Evolutionary conservation across 35 echinoderm and acorn worm species (phyloP).

Genomic region (Ptychodera flava): DNA sequence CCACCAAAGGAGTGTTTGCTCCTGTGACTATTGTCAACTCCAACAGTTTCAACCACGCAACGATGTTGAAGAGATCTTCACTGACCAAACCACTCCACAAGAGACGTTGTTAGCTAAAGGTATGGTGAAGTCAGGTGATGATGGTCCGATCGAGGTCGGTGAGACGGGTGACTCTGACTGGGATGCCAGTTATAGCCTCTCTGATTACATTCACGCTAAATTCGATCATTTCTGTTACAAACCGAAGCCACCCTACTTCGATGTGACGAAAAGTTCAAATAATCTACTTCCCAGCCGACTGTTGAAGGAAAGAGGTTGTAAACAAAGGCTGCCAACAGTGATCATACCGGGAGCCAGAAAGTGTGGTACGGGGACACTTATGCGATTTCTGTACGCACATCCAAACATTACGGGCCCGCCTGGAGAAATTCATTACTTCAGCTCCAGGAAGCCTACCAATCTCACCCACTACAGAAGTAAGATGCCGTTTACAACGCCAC

Average conservation of each 20-base stretch:
- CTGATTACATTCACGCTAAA: background rate
- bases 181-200: background rate
- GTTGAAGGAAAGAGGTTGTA: background rate
- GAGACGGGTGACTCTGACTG: background rate
- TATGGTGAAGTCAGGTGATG: no score
- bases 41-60: no score
- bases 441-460: background rate
- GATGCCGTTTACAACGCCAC: background rate
- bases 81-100: no score
- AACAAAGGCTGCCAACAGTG: background rate
- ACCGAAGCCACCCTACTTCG: background rate
- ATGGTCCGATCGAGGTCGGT: no score
- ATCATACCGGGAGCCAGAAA: background rate
- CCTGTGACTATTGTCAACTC: no score
- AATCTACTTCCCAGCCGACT: background rate
- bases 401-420: background rate
- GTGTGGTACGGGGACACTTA: background rate
- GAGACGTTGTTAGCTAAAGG: no score
- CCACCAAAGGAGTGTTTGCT: no score
- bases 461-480: background rate
- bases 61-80: no score
- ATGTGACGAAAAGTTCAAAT: no score
- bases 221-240: background rate
- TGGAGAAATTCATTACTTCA: background rate
- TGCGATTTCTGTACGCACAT: background rate